Conservation (phyloP, 1,140 invertebrate genomes). For the Drosophila elegans region DNA sequence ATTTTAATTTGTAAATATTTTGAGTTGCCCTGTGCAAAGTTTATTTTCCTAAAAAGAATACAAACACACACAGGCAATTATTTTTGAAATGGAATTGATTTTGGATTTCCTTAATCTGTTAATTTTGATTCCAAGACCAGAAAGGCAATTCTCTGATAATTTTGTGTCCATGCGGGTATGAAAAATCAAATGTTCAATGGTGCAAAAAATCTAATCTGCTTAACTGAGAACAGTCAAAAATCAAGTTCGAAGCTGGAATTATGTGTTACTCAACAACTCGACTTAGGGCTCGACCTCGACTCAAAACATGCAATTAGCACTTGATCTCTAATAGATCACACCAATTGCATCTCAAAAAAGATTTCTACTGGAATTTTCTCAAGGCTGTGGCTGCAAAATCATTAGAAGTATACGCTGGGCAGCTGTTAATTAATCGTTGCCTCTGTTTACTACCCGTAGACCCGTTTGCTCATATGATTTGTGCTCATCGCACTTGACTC, state of each 20-base stretch:
- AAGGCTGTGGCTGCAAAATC: slow-evolving; percentile 41
- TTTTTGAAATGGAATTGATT: slow-evolving; percentile 31
- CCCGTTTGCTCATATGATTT: slow-evolving; percentile 56
- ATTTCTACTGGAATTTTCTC: slow-evolving; percentile 37
- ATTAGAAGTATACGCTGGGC: slow-evolving; percentile 22
- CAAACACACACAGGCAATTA: slow-evolving; percentile 10
- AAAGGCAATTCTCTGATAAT: neutral
- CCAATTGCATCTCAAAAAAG: slow-evolving; percentile 22
- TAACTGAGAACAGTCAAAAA: slow-evolving; percentile 3
- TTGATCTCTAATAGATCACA: slow-evolving; percentile 49
- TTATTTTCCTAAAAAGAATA: slow-evolving; percentile 42
- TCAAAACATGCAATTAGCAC: slow-evolving; percentile 56
- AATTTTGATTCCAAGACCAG: neutral
- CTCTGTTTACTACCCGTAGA: slow-evolving; percentile 37
- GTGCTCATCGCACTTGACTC: slow-evolving; percentile 30
- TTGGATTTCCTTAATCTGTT: slow-evolving; percentile 27
- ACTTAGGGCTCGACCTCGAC: slow-evolving; percentile 42
- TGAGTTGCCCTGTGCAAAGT: slow-evolving; percentile 21
- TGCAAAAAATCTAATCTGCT: slow-evolving; percentile 7
- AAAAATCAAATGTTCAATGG: neutral
- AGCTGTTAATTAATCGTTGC: slow-evolving; percentile 69
- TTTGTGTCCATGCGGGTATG: neutral
- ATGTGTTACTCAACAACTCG: slow-evolving; percentile 1
- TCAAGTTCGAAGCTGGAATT: slow-evolving; percentile 23
- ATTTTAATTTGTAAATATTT: slow-evolving; percentile 54